A percentile compares a stretch with the other conserved stretches of the same genome.
These are phyloP conservation scores for Toxotes lorentzi DNA, from an alignment of 2,797 vertebrate species.

Conservation along the genomic window DNA sequence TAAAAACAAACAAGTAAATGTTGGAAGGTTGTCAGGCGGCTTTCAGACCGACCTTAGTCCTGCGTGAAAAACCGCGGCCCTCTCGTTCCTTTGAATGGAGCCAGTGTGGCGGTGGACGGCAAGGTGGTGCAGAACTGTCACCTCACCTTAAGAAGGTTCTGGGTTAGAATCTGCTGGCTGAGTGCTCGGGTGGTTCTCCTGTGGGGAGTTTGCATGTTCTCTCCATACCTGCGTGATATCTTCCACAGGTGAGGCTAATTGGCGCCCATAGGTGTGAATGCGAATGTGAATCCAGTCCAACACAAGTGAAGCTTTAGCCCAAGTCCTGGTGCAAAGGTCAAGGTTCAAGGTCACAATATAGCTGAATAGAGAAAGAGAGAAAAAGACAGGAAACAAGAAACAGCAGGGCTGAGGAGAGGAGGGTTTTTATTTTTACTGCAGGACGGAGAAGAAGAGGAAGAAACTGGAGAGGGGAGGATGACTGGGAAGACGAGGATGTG, in stretches of 20 bases:
- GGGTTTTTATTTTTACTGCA: slow-evolving; percentile 19
- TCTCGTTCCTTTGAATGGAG: neutral
- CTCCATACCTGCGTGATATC: too few relatives aligned
- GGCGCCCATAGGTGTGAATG: too few relatives aligned
- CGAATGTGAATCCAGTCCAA: neutral
- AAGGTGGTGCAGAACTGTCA: too few relatives aligned
- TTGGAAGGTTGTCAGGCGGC: too few relatives aligned
- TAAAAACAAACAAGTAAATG: neutral
- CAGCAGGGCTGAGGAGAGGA: neutral
- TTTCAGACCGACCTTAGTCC: neutral
- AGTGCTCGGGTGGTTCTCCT: too few relatives aligned
- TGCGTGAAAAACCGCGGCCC: neutral
- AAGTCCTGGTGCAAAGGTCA: neutral
- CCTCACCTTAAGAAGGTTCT: too few relatives aligned
- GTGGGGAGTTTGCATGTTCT: too few relatives aligned
- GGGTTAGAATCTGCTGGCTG: too few relatives aligned
- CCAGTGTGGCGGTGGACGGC: too few relatives aligned
- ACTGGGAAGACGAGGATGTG: slow-evolving; percentile 41
- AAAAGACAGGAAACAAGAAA: slow-evolving; percentile 6
- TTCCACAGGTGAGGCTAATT: too few relatives aligned
- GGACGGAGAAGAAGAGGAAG: slow-evolving; percentile 27
- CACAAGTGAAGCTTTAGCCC: neutral
- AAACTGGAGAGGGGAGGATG: slow-evolving; percentile 42
- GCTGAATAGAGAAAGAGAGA: neutral
- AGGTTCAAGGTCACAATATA: slow-evolving; percentile 8